Evolutionary conservation across 2,888 invertebrate species (phyloP), one percentile per base, ranked within the genome.

Genomic region (Netelia inedita): DNA sequence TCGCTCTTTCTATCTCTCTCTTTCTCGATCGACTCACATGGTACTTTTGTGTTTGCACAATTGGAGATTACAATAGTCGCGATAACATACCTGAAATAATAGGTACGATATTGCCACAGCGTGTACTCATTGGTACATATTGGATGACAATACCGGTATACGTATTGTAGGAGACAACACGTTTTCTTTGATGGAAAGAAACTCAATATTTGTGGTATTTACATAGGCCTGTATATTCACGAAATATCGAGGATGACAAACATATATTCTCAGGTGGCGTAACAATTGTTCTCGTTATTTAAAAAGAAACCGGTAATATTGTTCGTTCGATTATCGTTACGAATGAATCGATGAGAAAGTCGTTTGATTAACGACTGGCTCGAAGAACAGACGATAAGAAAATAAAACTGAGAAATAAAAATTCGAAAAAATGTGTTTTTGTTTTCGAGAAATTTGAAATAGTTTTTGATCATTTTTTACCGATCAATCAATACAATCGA

Each of bases 41-140:
- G 35, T 21, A 59, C 50, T 68, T 78, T 68, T 73, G 19, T 69
- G 55, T 78, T 78, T 61, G 57, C 53, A 78, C 66, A 75, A 81
- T 82, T 78, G 59, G 19, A 59, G 41, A 82, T 78, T 66, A 73
- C 66, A 66, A 72, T 72, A 65, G 21, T 41, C 35, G 59, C 59
- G 59, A 50, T 72, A 76, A 8, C 66, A 35, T 46, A 35, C n/a
- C 16, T 14, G 19, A 1, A 1, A 46, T 61, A 73, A n/a, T 41
- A 53, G 11, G 14, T 46, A 46, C 46, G 0, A 46, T 46, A 46
- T 46, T 61, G 1, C n/a, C 8, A n/a, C 16, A 23, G 2, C 10
- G 9, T 8, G 35, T 35, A 11, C 11, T 28, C n/a, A n/a, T 2
- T 35, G 28, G 10, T 10, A 2, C 16, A 16, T 61, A 35, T 23